Conservation (phyloP, 2,797 vertebrate species). For the Carduelis carduelis region DNA sequence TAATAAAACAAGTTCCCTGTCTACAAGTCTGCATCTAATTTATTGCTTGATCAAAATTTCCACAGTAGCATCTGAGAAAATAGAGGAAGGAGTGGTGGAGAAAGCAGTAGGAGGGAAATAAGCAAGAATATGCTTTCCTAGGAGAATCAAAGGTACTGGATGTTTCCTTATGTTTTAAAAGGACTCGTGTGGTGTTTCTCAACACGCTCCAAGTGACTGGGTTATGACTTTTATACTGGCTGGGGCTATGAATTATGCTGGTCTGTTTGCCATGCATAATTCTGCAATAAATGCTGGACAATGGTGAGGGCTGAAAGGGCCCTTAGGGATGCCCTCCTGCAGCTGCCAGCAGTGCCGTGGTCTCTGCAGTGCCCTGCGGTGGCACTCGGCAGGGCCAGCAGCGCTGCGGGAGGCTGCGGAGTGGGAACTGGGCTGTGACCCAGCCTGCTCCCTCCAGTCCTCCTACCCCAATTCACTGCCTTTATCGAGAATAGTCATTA, state of each 20-base stretch:
- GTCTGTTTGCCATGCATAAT: background rate
- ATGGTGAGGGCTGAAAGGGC: too few relatives aligned
- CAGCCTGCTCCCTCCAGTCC: background rate
- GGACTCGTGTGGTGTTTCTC: background rate
- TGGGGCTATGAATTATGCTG: background rate
- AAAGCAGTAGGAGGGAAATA: background rate
- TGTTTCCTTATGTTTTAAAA: background rate
- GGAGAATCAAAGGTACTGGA: background rate
- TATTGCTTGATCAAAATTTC: background rate
- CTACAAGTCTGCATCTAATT: background rate
- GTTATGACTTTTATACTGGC: background rate
- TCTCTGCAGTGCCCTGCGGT: background rate
- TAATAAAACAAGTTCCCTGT: background rate
- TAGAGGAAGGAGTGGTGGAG: background rate
- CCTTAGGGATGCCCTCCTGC: background rate
- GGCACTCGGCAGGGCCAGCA: fast-evolving
- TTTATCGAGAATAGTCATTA: background rate
- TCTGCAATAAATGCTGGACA: background rate
- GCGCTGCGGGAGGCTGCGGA: fast-evolving
- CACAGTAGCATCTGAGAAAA: background rate
- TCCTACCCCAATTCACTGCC: background rate
- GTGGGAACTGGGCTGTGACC: fast-evolving
- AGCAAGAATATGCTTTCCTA: background rate
- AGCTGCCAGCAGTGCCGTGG: fast-evolving
- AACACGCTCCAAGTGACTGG: background rate